Evolutionary conservation across 2,113 vertebrate genomes (phyloP).

Genomic region (Triplophysa rosa): DNA sequence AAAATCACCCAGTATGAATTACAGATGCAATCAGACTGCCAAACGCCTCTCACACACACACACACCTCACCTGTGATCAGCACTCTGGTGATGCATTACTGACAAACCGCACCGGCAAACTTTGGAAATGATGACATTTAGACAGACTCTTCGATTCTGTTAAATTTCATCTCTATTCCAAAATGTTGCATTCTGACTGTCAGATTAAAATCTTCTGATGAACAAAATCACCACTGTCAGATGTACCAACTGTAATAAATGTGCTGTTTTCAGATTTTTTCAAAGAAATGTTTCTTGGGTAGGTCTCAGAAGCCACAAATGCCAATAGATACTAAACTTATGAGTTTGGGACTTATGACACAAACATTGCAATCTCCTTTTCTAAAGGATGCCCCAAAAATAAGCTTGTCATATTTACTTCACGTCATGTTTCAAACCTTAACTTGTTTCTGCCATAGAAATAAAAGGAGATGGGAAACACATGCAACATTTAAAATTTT

Average conservation of each 20-base stretch:
- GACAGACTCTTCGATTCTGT: constrained; percentile 54
- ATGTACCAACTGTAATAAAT: not conserved
- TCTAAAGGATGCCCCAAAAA: no score
- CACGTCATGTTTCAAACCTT: no score
- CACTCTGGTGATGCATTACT: constrained; percentile 7
- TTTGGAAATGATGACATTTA: constrained; percentile 77
- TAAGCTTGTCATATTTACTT: no score
- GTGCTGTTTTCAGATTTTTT: no score
- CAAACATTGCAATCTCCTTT: no score
- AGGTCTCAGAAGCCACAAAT: no score
- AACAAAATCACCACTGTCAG: constrained; percentile 40
- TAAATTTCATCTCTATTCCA: constrained; percentile 71
- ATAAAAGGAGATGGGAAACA: no score
- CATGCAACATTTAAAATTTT: no score
- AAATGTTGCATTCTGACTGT: constrained; percentile 70
- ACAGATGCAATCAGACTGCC: constrained; percentile 34
- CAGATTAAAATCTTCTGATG: not conserved
- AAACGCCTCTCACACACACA: constrained; percentile 46
- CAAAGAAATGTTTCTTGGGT: no score
- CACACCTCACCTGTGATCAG: constrained; percentile 41
- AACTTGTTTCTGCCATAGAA: no score
- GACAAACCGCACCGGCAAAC: constrained; percentile 57
- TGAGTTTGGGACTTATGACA: no score
- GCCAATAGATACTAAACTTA: no score
- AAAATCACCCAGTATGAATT: constrained; percentile 44